phyloP scores from a whole-genome alignment of 2,888 invertebrate genomes.

The Helobdella robusta region DNA sequence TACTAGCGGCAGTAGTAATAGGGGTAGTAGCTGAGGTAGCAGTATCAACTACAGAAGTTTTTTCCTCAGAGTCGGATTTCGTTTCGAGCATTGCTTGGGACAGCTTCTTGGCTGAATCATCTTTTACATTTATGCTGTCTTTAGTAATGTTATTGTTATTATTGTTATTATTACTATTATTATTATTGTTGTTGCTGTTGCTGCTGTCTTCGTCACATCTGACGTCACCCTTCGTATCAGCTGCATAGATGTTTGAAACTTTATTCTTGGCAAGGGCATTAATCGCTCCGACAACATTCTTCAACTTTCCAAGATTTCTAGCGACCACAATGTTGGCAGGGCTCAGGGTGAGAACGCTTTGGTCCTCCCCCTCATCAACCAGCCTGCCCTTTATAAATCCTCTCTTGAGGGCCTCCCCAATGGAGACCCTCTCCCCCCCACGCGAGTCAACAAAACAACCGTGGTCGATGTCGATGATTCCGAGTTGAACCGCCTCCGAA shows the following conservation, averaged over 20 bases:
- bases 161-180: neutral
- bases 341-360: neutral
- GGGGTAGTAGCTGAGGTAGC: neutral
- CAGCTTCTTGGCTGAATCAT: too few relatives aligned
- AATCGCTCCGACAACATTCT: neutral
- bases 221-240: neutral
- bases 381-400: conserved; percentile 16
- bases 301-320: neutral
- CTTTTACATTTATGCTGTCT: too few relatives aligned
- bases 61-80: neutral
- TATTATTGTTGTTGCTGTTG: conserved; percentile 5
- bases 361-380: conserved; percentile 12
- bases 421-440: neutral
- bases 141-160: neutral
- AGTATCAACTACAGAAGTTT: neutral
- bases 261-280: neutral
- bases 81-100: neutral
- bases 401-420: conserved; percentile 13
- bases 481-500: conserved; percentile 5
- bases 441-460: conserved; percentile 15
- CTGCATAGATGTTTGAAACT: neutral
- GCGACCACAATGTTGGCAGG: conserved; percentile 20
- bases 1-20: neutral
- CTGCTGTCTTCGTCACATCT: neutral
- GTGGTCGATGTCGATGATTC: conserved; percentile 16